phyloP scores from a whole-genome alignment of 2,888 invertebrate species.

The Polia nebulosa region DNA sequence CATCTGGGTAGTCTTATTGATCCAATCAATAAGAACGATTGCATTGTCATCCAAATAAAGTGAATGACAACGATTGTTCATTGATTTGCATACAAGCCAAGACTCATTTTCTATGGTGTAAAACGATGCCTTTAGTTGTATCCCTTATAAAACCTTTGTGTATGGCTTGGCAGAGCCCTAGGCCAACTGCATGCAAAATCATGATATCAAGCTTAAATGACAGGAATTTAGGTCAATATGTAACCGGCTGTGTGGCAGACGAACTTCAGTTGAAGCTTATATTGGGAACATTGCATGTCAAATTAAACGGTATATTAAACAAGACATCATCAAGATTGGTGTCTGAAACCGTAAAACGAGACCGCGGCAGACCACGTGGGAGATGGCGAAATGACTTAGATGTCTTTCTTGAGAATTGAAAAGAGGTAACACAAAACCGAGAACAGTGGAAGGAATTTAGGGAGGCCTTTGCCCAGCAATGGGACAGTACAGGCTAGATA shows the following conservation, averaged over 20 bases:
- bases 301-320: too few relatives aligned
- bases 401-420: too few relatives aligned
- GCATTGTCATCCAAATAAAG: slow-evolving; percentile 30
- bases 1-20: slow-evolving; percentile 4
- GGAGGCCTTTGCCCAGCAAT: too few relatives aligned
- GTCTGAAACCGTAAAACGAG: too few relatives aligned
- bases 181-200: neutral
- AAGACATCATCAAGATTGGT: too few relatives aligned
- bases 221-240: neutral
- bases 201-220: neutral
- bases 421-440: too few relatives aligned
- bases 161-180: slow-evolving; percentile 3
- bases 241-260: neutral
- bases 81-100: slow-evolving; percentile 50
- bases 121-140: neutral
- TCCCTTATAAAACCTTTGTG: neutral
- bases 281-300: too few relatives aligned
- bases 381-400: too few relatives aligned
- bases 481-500: too few relatives aligned
- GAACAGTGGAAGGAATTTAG: too few relatives aligned
- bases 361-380: too few relatives aligned
- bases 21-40: slow-evolving; percentile 26
- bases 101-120: slow-evolving; percentile 22
- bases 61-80: neutral
- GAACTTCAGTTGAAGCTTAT: neutral